Evolutionary conservation across 2,888 invertebrate genomes (phyloP).

Genomic region (Poecilus cupreus): DNA sequence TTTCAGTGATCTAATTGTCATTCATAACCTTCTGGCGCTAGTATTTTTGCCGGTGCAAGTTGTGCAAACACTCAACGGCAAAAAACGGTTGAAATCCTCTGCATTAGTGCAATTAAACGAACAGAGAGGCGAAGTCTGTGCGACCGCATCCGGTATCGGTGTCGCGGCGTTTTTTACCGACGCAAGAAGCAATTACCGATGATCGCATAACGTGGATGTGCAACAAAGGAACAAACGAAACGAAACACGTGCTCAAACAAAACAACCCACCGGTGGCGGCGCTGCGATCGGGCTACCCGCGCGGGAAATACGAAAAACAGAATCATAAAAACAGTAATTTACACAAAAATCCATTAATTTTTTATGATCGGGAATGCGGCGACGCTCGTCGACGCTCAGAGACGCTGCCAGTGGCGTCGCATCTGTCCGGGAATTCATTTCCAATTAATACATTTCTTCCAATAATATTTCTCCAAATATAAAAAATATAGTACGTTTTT

Average conservation of each 20-base stretch:
- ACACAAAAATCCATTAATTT: conserved; percentile 58
- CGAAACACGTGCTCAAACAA: conserved; percentile 49
- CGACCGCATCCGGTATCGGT: not conserved
- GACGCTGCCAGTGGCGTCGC: too few species aligned
- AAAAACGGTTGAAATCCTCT: not conserved
- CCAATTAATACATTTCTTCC: too few species aligned
- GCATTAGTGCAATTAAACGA: not conserved
- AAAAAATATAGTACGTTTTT: too few species aligned
- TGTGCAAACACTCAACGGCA: not conserved
- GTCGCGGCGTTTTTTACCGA: not conserved
- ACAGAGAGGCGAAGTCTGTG: not conserved
- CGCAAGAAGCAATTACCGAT: conserved; percentile 49
- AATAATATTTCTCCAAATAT: too few species aligned
- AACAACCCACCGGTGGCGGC: not conserved
- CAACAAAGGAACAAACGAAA: conserved; percentile 44
- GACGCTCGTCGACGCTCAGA: not conserved
- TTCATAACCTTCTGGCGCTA: not conserved
- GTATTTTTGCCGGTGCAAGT: not conserved
- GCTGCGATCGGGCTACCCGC: not conserved
- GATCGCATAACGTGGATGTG: conserved; percentile 30
- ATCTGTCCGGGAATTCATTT: too few species aligned
- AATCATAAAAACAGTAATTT: conserved; percentile 49
- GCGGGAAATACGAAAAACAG: conserved; percentile 48
- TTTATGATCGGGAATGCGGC: conserved; percentile 42
- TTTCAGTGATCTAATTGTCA: not conserved